A percentile compares a stretch with the other conserved stretches of the same genome.
Evolutionary conservation across 2,113 vertebrate species (phyloP).

Genomic region (Oryzias melastigma): DNA sequence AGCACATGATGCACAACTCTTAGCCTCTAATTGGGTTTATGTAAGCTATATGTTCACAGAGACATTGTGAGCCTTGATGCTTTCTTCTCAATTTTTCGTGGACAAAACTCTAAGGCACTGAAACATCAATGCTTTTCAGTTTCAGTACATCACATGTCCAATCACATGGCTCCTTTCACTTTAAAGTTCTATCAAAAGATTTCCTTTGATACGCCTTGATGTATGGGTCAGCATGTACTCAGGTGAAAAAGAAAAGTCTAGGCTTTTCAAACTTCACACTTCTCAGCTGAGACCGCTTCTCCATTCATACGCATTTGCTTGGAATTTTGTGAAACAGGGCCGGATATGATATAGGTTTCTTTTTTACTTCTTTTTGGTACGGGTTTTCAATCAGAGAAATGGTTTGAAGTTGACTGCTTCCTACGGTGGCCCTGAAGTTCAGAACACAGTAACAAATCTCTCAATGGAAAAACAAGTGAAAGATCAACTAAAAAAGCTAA

Average conservation of each 20-base stretch:
- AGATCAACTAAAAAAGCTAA: too few relatives aligned
- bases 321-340: slow-evolving; percentile 49
- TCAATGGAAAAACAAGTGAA: too few relatives aligned
- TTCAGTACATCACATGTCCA: slow-evolving; percentile 58
- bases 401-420: too few relatives aligned
- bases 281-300: slow-evolving; percentile 49
- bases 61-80: slow-evolving; percentile 22
- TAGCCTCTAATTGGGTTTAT: slow-evolving; percentile 51
- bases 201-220: slow-evolving; percentile 68
- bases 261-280: slow-evolving; percentile 63
- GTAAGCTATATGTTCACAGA: slow-evolving; percentile 35
- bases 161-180: slow-evolving; percentile 60
- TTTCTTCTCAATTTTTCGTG: slow-evolving; percentile 43
- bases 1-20: slow-evolving; percentile 11
- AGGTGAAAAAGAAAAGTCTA: slow-evolving; percentile 57
- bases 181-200: slow-evolving; percentile 68
- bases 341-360: slow-evolving; percentile 45
- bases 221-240: slow-evolving; percentile 58
- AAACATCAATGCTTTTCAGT: slow-evolving; percentile 60
- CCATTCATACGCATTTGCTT: slow-evolving; percentile 53
- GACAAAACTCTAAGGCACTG: slow-evolving; percentile 58
- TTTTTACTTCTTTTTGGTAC: neutral
- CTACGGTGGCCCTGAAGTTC: too few relatives aligned
- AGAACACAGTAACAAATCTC: too few relatives aligned
- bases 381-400: neutral